Conservation (phyloP, 2,888 invertebrate species). For the Ptychoptera contaminata region DNA sequence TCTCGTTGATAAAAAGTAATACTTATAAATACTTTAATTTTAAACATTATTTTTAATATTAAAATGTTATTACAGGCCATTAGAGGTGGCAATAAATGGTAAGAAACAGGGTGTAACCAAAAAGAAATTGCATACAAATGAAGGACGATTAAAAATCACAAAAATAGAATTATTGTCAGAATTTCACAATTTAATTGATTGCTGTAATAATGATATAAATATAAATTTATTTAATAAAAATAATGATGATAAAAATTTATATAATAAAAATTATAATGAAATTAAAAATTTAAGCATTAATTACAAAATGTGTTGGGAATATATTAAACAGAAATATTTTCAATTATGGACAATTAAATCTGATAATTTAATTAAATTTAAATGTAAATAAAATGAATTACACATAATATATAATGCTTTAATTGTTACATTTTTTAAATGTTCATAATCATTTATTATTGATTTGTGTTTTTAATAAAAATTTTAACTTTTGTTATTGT, state of each 20-base stretch:
- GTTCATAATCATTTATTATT: not conserved
- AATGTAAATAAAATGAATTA: constrained; percentile 6
- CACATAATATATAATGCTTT: no score
- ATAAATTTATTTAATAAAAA: not conserved
- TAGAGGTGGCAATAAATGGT: constrained; percentile 63
- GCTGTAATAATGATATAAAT: constrained; percentile 16
- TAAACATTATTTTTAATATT: constrained; percentile 16
- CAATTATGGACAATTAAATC: constrained; percentile 40
- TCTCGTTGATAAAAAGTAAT: constrained; percentile 29
- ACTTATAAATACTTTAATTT: constrained; percentile 11
- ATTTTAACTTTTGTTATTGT: not conserved
- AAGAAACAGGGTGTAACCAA: constrained; percentile 64
- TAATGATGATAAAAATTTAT: not conserved
- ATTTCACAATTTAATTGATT: constrained; percentile 31
- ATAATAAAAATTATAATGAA: constrained; percentile 14
- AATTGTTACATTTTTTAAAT: not conserved
- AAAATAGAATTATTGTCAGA: constrained; percentile 37
- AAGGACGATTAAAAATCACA: constrained; percentile 35
- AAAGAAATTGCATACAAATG: constrained; percentile 31
- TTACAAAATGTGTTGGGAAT: constrained; percentile 31
- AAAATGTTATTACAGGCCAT: constrained; percentile 33
- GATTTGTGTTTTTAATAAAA: not conserved
- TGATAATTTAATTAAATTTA: constrained; percentile 11
- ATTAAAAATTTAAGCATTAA: constrained; percentile 17
- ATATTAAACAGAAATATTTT: constrained; percentile 34